These are phyloP conservation scores for Drosophila macrospina DNA, from an alignment of 2,888 invertebrate genomes.

Conservation along the genomic window DNA sequence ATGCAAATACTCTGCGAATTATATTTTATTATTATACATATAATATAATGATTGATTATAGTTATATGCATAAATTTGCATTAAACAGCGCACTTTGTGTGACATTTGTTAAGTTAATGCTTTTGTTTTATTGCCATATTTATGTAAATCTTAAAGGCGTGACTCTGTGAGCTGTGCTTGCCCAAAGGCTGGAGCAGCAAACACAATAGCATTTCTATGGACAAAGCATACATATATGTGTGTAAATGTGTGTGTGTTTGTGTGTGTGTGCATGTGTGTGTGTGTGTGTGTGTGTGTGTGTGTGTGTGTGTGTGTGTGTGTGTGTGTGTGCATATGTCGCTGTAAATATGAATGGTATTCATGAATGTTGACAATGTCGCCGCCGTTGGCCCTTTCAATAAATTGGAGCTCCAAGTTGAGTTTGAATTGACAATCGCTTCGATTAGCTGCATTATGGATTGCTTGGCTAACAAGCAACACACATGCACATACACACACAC, in stretches of 20 bases:
- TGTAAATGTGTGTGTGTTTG: not conserved
- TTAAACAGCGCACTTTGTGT: conserved; percentile 10
- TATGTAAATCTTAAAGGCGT: conserved; percentile 67
- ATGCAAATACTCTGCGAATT: not conserved
- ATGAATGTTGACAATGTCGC: conserved; percentile 51
- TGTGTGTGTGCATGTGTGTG: not conserved
- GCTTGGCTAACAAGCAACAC: conserved; percentile 19
- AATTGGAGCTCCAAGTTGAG: conserved; percentile 25
- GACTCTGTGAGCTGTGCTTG: conserved; percentile 53
- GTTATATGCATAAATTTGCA: conserved; percentile 15
- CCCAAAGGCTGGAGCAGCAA: too few species aligned
- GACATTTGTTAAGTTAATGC: conserved; percentile 3
- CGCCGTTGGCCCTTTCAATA: conserved; percentile 61
- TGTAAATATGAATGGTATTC: conserved; percentile 18
- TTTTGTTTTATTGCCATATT: conserved; percentile 39
- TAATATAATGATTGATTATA: not conserved
- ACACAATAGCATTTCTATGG: too few species aligned
- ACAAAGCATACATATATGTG: conserved; percentile 4
- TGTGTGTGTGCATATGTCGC: too few species aligned
- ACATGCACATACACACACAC: conserved; percentile 22
- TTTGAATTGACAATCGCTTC: conserved; percentile 52
- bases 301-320: too few species aligned
- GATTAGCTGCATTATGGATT: conserved; percentile 67
- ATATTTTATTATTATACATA: not conserved
- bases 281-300: too few species aligned